Conservation (phyloP, 2,888 invertebrate genomes). For the Gastracanthus pulcherrimus region DNA sequence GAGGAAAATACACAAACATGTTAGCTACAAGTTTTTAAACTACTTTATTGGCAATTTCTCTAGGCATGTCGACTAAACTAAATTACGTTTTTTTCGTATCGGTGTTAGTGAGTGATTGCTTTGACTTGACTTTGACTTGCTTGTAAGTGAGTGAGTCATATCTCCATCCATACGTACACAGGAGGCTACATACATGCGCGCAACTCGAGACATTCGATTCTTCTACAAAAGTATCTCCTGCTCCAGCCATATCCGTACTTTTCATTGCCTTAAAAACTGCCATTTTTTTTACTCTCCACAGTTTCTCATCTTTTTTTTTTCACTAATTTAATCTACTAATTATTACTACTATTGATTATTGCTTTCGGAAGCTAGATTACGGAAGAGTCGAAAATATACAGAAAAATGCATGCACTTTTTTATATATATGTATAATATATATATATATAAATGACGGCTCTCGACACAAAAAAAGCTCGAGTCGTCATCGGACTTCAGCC, state of each 20-base stretch:
- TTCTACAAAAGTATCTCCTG: slow-evolving; percentile 58
- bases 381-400: slow-evolving; percentile 61
- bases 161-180: slow-evolving; percentile 57
- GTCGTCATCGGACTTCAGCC: slow-evolving; percentile 43
- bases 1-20: slow-evolving; percentile 76
- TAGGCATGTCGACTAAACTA: slow-evolving; percentile 77
- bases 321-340: slow-evolving; percentile 58
- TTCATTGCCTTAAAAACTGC: slow-evolving; percentile 56
- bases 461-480: slow-evolving; percentile 52
- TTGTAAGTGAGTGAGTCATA: slow-evolving; percentile 64
- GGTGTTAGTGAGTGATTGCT: slow-evolving; percentile 68
- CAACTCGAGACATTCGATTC: slow-evolving; percentile 58
- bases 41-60: slow-evolving; percentile 78
- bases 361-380: slow-evolving; percentile 61
- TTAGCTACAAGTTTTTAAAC: slow-evolving; percentile 78
- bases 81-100: slow-evolving; percentile 72
- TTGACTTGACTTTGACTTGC: slow-evolving; percentile 63
- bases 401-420: slow-evolving; percentile 60
- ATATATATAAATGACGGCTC: slow-evolving; percentile 43
- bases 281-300: slow-evolving; percentile 15
- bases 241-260: slow-evolving; percentile 51
- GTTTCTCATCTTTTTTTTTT: slow-evolving; percentile 21
- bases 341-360: slow-evolving; percentile 61
- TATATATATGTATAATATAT: slow-evolving; percentile 33
- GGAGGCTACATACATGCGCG: slow-evolving; percentile 60